phyloP scores from a whole-genome alignment of 2,797 vertebrate species.

The Scyliorhinus canicula region DNA sequence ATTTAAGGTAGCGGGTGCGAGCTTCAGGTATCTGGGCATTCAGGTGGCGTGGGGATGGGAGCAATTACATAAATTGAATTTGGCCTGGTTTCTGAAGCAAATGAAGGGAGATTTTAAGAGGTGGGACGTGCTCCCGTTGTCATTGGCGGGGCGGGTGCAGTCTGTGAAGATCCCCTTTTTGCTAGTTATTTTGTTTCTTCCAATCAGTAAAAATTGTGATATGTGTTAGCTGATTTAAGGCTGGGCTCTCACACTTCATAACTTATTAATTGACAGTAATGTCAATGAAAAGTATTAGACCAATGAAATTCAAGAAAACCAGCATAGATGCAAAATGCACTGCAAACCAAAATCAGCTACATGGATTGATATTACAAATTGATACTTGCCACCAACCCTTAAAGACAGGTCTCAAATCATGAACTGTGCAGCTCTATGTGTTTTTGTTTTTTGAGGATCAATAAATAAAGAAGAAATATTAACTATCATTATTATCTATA shows the following conservation, averaged over 20 bases:
- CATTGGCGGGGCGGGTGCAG: too few species aligned
- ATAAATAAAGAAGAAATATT: conserved; percentile 10
- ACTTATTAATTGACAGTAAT: neutral
- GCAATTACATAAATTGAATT: too few species aligned
- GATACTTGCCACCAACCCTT: neutral
- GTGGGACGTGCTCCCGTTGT: too few species aligned
- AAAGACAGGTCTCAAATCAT: neutral
- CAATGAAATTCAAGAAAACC: neutral
- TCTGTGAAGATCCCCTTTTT: neutral
- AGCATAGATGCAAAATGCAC: neutral
- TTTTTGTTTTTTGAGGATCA: neutral
- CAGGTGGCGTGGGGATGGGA: too few species aligned
- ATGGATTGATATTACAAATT: neutral
- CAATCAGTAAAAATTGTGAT: neutral
- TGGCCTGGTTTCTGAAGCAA: too few species aligned
- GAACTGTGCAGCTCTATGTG: neutral
- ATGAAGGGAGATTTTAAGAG: too few species aligned
- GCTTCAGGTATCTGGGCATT: too few species aligned
- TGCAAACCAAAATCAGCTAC: neutral
- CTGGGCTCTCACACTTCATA: neutral
- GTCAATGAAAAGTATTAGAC: neutral
- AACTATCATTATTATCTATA: neutral
- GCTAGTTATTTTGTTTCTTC: neutral
- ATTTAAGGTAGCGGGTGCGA: too few species aligned
- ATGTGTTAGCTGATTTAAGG: neutral